A percentile compares a stretch with the other conserved stretches of the same genome.
Conservation (phyloP, 2,888 invertebrate species). For the Rapana venosa region DNA sequence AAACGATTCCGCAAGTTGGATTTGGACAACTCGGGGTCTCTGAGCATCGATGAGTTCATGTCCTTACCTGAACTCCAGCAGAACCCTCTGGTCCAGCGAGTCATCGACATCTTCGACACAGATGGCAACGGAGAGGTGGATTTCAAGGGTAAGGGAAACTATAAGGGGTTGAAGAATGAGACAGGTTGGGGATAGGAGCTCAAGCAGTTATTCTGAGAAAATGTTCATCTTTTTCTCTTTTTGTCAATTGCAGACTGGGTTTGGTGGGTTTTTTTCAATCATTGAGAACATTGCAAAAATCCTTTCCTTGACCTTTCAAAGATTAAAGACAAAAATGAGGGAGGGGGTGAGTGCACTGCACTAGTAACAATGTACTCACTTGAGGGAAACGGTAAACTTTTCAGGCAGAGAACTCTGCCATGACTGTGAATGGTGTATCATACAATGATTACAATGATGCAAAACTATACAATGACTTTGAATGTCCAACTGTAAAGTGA, state of each 20-base stretch:
- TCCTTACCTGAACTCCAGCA: constrained; percentile 99
- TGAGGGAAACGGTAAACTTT: no score
- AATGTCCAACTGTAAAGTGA: no score
- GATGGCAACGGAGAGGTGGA: constrained; percentile 99
- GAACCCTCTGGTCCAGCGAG: constrained; percentile 99
- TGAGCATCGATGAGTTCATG: constrained; percentile 99
- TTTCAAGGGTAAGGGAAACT: constrained; percentile 84
- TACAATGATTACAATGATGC: no score
- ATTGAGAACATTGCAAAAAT: no score
- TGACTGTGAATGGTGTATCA: no score
- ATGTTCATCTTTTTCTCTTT: neutral
- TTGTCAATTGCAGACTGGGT: neutral
- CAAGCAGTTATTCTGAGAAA: neutral
- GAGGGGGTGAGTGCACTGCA: no score
- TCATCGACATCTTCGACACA: constrained; percentile 99
- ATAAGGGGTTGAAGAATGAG: neutral
- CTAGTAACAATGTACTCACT: no score
- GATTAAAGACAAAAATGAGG: no score
- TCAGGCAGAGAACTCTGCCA: no score
- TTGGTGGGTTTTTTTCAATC: no score
- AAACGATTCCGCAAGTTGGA: constrained; percentile 99
- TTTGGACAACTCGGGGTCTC: constrained; percentile 97
- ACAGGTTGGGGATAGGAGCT: neutral
- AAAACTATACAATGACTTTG: no score
- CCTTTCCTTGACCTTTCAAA: no score